Percentiles rank a stretch among this genome's conserved stretches.
These are phyloP conservation scores for Prochilodus magdalenae DNA, from an alignment of 2,113 vertebrate genomes.

Conservation along the genomic window DNA sequence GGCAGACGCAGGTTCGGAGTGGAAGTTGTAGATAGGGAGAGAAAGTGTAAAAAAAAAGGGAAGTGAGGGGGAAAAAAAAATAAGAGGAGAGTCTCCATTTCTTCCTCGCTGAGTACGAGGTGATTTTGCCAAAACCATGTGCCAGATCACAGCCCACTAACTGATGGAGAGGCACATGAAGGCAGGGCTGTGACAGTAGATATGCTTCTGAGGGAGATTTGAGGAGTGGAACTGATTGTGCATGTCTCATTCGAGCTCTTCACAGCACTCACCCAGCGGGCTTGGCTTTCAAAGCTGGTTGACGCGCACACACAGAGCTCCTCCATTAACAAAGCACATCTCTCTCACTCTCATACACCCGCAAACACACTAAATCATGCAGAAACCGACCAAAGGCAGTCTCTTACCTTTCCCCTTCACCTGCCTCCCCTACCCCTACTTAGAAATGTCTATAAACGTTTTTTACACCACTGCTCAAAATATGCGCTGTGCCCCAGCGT, in stretches of 20 bases:
- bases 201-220: conserved; percentile 83
- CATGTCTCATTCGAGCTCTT: conserved; percentile 83
- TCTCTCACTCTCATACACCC: conserved; percentile 23
- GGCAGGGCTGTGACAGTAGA: conserved; percentile 82
- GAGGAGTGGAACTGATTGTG: conserved; percentile 85
- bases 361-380: neutral
- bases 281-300: conserved; percentile 83
- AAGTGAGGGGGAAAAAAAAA: conserved; percentile 60
- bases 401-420: conserved; percentile 12
- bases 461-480: neutral
- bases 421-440: neutral
- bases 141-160: conserved; percentile 82
- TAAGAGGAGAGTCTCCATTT: conserved; percentile 69
- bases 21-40: conserved; percentile 10
- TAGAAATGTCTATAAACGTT: neutral
- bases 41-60: conserved; percentile 24
- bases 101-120: conserved; percentile 71
- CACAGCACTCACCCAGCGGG: conserved; percentile 80
- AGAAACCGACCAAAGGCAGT: conserved; percentile 3
- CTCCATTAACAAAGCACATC: conserved; percentile 79
- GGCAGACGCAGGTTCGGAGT: neutral
- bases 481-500: neutral
- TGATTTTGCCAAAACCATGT: conserved; percentile 77
- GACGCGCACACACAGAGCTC: conserved; percentile 69
- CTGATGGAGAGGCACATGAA: conserved; percentile 84